These are phyloP conservation scores for Takifugu bimaculatus DNA, from an alignment of 2,113 vertebrate genomes.

Conservation along the genomic window DNA sequence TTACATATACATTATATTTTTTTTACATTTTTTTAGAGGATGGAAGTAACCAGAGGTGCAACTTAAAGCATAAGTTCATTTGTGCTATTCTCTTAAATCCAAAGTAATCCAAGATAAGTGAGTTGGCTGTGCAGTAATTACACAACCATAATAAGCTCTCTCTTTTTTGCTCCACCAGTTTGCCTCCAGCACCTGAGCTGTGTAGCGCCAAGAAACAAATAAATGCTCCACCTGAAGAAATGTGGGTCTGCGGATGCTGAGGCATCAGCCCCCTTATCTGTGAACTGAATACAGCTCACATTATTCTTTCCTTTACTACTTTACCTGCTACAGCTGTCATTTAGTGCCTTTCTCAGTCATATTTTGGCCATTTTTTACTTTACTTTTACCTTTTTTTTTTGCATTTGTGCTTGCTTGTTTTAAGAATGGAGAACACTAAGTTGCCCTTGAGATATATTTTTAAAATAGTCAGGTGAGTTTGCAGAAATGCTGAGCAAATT, in stretches of 20 bases:
- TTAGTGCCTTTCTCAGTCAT: background rate
- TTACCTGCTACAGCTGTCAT: background rate
- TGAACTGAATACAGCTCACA: background rate
- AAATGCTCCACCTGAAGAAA: slow-evolving; percentile 19
- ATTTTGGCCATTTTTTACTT: no score
- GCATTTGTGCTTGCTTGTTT: no score
- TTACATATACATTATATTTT: no score
- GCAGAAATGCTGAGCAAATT: no score
- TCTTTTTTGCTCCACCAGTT: slow-evolving; percentile 52
- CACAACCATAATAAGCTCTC: slow-evolving; percentile 6
- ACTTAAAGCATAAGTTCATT: background rate
- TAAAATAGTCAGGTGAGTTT: no score
- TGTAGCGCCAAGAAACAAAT: slow-evolving; percentile 3
- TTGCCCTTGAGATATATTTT: background rate
- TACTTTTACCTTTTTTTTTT: no score
- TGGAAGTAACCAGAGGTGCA: background rate
- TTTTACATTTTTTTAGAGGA: background rate
- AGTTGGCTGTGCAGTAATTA: slow-evolving; percentile 1
- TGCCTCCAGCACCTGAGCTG: slow-evolving; percentile 46
- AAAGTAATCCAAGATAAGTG: background rate
- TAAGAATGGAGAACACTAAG: no score
- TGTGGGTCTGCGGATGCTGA: slow-evolving; percentile 8
- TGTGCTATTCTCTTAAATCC: background rate
- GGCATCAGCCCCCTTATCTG: slow-evolving; percentile 9
- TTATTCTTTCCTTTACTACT: background rate